Conservation (phyloP, 2,888 invertebrate species). For the Aporophyla lueneburgensis region DNA sequence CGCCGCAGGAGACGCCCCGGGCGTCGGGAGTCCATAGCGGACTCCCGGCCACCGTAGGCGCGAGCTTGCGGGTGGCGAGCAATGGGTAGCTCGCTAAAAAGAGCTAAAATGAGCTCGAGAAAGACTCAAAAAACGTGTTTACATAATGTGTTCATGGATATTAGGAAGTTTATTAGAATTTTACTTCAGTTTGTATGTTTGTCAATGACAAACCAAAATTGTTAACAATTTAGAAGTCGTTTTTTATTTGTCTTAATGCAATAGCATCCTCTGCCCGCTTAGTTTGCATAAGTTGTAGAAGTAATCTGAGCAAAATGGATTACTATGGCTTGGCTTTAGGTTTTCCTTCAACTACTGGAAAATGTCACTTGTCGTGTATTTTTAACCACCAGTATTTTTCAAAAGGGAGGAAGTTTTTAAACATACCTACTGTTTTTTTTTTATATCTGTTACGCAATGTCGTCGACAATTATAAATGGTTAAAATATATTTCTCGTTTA, state of each 20-base stretch:
- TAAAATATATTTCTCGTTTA: no score
- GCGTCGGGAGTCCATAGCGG: no score
- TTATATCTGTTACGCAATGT: no score
- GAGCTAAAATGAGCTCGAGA: no score
- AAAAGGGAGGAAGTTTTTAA: no score
- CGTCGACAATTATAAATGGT: no score
- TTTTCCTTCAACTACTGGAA: conserved; percentile 25
- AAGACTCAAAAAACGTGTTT: neutral
- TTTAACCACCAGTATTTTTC: neutral
- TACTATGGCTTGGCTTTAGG: conserved; percentile 26
- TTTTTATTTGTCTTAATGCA: conserved; percentile 24
- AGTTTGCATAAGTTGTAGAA: conserved; percentile 49
- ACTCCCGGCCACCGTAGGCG: no score
- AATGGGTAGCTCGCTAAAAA: no score
- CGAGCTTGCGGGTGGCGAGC: no score
- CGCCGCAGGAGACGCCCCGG: no score
- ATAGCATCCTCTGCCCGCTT: conserved; percentile 12
- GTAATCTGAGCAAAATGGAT: conserved; percentile 51
- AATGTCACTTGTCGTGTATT: neutral
- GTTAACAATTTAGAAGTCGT: neutral
- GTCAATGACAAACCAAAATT: no score
- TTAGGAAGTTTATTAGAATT: neutral
- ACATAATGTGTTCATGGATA: neutral
- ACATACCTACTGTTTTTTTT: no score
- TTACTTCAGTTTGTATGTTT: neutral